These are phyloP conservation scores for Ctenicera cuprea DNA, from an alignment of 2,888 invertebrate species.

Conservation along the genomic window DNA sequence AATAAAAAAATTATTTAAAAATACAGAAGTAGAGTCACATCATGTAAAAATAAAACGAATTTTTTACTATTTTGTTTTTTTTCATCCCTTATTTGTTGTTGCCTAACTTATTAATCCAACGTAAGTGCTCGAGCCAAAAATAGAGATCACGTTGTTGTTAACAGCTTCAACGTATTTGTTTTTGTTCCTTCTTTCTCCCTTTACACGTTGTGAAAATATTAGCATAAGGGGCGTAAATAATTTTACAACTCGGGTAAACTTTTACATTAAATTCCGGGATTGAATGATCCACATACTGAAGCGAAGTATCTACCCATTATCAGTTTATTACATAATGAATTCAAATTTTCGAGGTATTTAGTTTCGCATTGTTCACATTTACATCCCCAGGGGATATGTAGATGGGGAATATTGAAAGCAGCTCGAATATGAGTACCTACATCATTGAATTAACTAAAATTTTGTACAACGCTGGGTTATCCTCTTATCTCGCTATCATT, in stretches of 20 bases:
- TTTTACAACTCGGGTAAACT: conserved; percentile 21
- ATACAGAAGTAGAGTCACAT: no score
- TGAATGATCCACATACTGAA: conserved; percentile 27
- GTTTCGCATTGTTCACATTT: conserved; percentile 43
- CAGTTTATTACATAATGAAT: conserved; percentile 34
- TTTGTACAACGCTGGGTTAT: conserved; percentile 15
- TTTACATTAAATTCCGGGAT: conserved; percentile 31
- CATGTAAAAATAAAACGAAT: no score
- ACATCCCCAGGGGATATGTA: conserved; percentile 34
- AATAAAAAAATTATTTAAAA: no score
- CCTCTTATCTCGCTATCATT: conserved; percentile 7
- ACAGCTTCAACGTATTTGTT: conserved; percentile 7
- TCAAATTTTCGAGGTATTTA: conserved; percentile 38
- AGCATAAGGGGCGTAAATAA: conserved; percentile 2
- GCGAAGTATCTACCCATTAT: conserved; percentile 27
- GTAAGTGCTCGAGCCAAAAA: neutral
- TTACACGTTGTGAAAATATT: conserved; percentile 16
- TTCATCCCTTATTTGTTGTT: no score
- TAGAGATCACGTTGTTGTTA: neutral
- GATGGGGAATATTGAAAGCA: conserved; percentile 36
- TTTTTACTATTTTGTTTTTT: no score
- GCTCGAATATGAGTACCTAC: conserved; percentile 24
- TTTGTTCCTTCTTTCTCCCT: conserved; percentile 4
- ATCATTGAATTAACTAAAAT: conserved; percentile 32
- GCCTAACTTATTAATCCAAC: no score